Base-by-base conservation (phyloP, 1,140 invertebrate species). In the Parapsyche elsis region DNA sequence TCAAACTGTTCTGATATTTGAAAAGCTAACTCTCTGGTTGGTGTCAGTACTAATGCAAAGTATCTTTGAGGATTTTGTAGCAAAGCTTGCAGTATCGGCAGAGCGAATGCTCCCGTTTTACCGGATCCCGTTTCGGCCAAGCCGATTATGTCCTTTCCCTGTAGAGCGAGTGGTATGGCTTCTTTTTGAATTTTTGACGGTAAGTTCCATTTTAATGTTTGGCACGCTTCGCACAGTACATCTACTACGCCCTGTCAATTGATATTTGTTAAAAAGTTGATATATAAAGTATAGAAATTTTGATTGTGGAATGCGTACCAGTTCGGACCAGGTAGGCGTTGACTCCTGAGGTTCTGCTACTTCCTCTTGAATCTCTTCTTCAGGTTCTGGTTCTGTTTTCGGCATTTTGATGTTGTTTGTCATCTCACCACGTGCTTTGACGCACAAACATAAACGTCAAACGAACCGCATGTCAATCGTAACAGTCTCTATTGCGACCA, bases 51-150 rank as follows among this genome's bases (percentile, higher is more conserved):
- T 0, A 99, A 89, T 5, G 96, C 97, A 90, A 98, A 99, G 84
- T 98, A 94, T 85, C 97, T 89, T 85, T 99, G 97, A 5, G 97
- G 97, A 86, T 93, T 95, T 83, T 97, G 94, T 14, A 99, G 87
- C 10, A 99, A 87, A 0, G 94, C 90, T 86, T 99, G 98, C 10
- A 99, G 86, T 84, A 99, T 99, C 0, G 98, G 98, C 76, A 99
- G 85, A 0, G 97, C 97, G 90, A 99, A 99, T 0, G 98, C 97
- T 38, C 95, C 98, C 0, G 98, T 99, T 90, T 99, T 99, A 14
- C 98, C 98, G 5, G 97, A 99, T 7, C 98, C 98, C 2, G 98
- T 99, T 90, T 99, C 98, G 0, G 98, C 98, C 71, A 99, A 88
- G 19, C 97, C 98, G 85, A 99, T 99, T 0, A 99, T 92, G 90